Percentiles rank a stretch among this genome's conserved stretches.
Evolutionary conservation across 2,113 vertebrate genomes (phyloP).

Genomic region (Porphyrio hochstetteri): DNA sequence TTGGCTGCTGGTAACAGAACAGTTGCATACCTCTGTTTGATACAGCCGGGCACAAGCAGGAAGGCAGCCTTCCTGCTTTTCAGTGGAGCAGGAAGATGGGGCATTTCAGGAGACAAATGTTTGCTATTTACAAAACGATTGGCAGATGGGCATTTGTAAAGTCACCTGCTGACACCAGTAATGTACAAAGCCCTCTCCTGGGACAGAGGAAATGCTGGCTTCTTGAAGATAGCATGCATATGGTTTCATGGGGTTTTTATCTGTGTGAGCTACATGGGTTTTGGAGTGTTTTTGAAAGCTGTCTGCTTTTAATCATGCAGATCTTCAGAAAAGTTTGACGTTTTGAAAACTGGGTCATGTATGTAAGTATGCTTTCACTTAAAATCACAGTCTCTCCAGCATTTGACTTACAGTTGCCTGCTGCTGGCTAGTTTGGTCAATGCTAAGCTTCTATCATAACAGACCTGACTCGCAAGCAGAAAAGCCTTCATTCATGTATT

Average conservation of each 20-base stretch:
- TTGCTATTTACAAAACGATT: not conserved
- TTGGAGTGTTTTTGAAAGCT: not conserved
- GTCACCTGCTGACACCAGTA: not conserved
- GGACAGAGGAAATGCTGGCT: not conserved
- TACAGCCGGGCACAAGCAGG: not conserved
- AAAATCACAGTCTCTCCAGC: not conserved
- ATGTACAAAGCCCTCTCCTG: not conserved
- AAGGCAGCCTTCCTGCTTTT: constrained; percentile 32
- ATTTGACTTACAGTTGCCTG: not conserved
- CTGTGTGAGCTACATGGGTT: not conserved
- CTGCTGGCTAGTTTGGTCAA: not conserved
- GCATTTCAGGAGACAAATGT: constrained; percentile 6
- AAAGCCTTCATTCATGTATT: not conserved
- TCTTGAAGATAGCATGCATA: not conserved
- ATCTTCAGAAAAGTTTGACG: not conserved
- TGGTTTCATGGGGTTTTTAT: not conserved
- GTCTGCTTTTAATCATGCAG: not conserved
- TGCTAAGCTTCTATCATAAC: not conserved
- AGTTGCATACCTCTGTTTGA: not conserved
- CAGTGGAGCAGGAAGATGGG: not conserved
- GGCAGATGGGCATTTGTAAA: not conserved
- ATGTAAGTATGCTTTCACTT: not conserved
- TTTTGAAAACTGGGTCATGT: not conserved
- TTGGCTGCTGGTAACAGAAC: not conserved
- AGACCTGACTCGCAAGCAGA: not conserved